These are phyloP conservation scores for Ormia ochracea DNA, from an alignment of 2,888 invertebrate species.

Conservation along the genomic window DNA sequence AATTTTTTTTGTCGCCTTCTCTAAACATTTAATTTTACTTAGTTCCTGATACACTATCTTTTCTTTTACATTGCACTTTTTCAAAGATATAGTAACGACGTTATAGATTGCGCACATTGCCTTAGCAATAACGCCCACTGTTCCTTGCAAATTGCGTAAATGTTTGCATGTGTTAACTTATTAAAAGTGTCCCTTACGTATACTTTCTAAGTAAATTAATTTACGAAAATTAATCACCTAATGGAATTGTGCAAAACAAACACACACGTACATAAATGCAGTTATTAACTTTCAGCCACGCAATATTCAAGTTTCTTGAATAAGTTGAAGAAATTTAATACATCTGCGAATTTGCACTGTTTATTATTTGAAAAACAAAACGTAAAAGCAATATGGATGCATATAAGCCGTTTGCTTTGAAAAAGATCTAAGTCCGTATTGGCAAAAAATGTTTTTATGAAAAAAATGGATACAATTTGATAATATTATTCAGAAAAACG, in stretches of 20 bases:
- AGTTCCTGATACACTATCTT: no score
- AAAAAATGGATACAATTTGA: no score
- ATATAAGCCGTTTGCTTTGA: no score
- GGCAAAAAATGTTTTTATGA: no score
- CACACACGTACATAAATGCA: not conserved
- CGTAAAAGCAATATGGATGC: no score
- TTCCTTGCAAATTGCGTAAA: not conserved
- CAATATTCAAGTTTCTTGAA: not conserved
- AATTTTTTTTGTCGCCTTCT: no score
- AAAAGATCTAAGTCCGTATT: no score
- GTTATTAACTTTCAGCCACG: not conserved
- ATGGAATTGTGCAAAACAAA: not conserved
- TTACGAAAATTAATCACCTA: constrained; percentile 23
- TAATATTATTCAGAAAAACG: no score
- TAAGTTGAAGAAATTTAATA: not conserved
- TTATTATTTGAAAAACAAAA: not conserved
- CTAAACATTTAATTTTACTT: no score
- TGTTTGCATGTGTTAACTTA: constrained; percentile 6
- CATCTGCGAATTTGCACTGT: not conserved
- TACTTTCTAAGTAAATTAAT: constrained; percentile 2
- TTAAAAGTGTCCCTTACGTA: constrained; percentile 3
- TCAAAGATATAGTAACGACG: not conserved
- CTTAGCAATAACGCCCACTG: not conserved
- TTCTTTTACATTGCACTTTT: no score
- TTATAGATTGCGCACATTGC: not conserved